These are phyloP conservation scores for Neodon shergylaensis DNA, from an alignment of 2,113 vertebrate species.

Conservation along the genomic window DNA sequence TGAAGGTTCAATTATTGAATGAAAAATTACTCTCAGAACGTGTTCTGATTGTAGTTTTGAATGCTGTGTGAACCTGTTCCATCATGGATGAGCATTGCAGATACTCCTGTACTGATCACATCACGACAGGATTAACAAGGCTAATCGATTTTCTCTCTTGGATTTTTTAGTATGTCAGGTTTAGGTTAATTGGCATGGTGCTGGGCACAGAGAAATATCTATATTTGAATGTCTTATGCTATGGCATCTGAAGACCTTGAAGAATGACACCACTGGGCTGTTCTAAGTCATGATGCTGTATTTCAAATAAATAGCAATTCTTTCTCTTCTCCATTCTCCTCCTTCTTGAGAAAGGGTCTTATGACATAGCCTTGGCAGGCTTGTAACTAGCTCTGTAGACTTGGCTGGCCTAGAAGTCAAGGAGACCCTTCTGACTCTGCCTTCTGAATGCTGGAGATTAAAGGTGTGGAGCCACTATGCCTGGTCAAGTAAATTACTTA, in stretches of 20 bases:
- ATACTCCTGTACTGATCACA: neutral
- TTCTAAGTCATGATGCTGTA: neutral
- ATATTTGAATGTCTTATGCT: neutral
- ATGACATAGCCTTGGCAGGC: neutral
- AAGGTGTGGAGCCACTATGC: neutral
- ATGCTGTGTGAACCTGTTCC: neutral
- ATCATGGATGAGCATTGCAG: neutral
- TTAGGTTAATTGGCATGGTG: neutral
- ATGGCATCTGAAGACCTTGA: neutral
- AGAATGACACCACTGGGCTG: neutral
- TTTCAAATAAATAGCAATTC: neutral
- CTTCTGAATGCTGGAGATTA: neutral
- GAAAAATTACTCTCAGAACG: conserved; percentile 49
- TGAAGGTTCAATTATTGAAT: conserved; percentile 60
- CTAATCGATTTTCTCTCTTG: neutral
- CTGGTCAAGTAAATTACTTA: neutral
- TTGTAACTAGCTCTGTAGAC: neutral
- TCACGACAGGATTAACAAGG: neutral
- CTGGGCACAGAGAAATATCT: neutral
- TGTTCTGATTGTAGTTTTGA: conserved; percentile 55
- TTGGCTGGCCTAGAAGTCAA: neutral
- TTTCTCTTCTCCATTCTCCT: neutral
- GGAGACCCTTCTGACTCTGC: neutral
- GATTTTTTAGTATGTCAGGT: neutral
- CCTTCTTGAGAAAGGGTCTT: neutral